phyloP scores from a whole-genome alignment of 2,888 invertebrate species.

The Notodonta ziczac region DNA sequence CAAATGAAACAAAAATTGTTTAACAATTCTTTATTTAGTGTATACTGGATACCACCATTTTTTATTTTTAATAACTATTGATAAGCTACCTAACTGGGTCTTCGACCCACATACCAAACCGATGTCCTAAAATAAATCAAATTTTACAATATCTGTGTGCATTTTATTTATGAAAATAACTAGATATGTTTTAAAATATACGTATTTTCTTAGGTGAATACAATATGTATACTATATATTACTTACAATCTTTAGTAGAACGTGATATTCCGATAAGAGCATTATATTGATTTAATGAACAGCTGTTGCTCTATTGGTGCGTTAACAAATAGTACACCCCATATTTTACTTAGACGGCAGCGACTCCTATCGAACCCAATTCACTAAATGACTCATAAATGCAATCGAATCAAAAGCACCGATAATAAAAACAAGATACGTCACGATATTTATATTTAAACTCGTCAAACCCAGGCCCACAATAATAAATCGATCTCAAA shows the following conservation, averaged over 20 bases:
- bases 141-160: slow-evolving; percentile 39
- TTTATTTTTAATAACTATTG: slow-evolving; percentile 34
- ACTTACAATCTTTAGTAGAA: no score
- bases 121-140: slow-evolving; percentile 43
- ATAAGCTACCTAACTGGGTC: slow-evolving; percentile 38
- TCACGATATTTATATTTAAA: slow-evolving; percentile 6
- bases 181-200: slow-evolving; percentile 15
- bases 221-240: neutral
- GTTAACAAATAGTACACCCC: no score
- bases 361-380: no score
- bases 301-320: no score
- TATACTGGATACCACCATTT: slow-evolving; percentile 55
- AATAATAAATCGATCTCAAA: no score
- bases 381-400: slow-evolving; percentile 21
- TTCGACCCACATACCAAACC: slow-evolving; percentile 55
- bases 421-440: slow-evolving; percentile 15
- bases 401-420: slow-evolving; percentile 33
- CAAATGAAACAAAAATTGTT: slow-evolving; percentile 39
- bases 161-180: slow-evolving; percentile 29
- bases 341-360: no score
- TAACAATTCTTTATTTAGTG: slow-evolving; percentile 51
- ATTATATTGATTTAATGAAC: no score
- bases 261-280: no score
- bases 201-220: slow-evolving; percentile 11
- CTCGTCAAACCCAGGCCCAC: neutral